Base-by-base conservation (phyloP, 2,888 invertebrate genomes). In the Eilema caniola region DNA sequence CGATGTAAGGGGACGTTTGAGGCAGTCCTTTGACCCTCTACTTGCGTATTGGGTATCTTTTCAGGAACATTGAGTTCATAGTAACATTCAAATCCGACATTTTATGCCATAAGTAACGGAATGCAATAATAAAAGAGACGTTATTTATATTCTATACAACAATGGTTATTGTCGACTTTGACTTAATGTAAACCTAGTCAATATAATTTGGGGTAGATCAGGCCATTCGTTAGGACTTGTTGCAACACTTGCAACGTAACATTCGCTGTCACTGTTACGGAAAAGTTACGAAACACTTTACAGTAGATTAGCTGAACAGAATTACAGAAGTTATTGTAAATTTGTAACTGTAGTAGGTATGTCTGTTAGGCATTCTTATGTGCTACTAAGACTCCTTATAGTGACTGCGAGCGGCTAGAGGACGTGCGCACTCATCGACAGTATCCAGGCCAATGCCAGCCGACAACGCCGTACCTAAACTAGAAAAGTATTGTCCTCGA, bases 401-500 rank as follows among this genome's bases (percentile, higher is more conserved):
- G 73, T 64, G 71, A 67, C 74, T 76, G 73, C 76, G 79, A 81
- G 83, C 78, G 79, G 85, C 83, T 83, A 88, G 82, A 90, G 89
- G 92, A 93, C 95, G 94, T 93, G 92, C 88, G 89, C 91, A 89
- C 91, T 91, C 93, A 89, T 92, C 91, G 92, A 80, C 91, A 88
- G 89, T 94, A 94, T 94, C 92, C 95, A 93, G 94, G 94, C 95
- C 95, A 95, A 95, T 95, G 95, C 93, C 95, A 94, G 91, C 88
- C 86, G 86, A 81, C 87, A 85, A 77, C 82, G 91, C 89, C 89
- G 92, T 93, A 93, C 93, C 93, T 95, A 95, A 94, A 94, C 95
- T 95, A 94, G 94, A 94, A 94, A 94, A 94, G 91, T 93, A 94
- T 94, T 95, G 95, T 95, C 95, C 94, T 95, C 95, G 95, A 94